Conservation (phyloP, 2,888 invertebrate species). For the Archaeoteleia sp. region DNA sequence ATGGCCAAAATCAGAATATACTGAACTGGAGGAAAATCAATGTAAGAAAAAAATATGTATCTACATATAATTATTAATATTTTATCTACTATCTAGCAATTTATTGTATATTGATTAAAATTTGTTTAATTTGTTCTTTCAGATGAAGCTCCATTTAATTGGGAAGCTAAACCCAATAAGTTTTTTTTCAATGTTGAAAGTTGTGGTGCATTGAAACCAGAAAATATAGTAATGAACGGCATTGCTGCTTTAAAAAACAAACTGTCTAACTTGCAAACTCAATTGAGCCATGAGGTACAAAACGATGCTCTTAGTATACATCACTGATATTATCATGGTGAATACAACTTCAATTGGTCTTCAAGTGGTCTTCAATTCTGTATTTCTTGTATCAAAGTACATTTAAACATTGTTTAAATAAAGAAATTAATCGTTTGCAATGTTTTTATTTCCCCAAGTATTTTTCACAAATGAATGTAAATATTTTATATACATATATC, state of each 20-base stretch:
- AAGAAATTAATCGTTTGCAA: too few species aligned
- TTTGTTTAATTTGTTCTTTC: conserved; percentile 58
- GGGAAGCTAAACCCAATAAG: conserved; percentile 96
- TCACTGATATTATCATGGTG: conserved; percentile 74
- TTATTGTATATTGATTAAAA: conserved; percentile 35
- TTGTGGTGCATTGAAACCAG: conserved; percentile 94
- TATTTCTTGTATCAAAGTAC: too few species aligned
- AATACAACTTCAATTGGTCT: too few species aligned
- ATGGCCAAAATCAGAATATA: conserved; percentile 99
- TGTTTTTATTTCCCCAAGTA: too few species aligned
- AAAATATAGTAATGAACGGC: conserved; percentile 97
- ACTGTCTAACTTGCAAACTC: conserved; percentile 94
- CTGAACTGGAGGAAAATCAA: conserved; percentile 93
- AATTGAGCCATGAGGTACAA: conserved; percentile 90
- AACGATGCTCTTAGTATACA: conserved; percentile 87
- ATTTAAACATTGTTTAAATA: too few species aligned
- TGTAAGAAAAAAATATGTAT: conserved; percentile 76
- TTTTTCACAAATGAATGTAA: not conserved
- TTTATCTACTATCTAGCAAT: too few species aligned
- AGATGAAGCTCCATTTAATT: conserved; percentile 94
- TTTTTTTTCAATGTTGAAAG: conserved; percentile 98
- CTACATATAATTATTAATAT: too few species aligned
- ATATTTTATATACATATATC: not conserved
- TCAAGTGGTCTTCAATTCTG: not conserved
- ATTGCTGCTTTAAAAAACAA: conserved; percentile 95